These are phyloP conservation scores for Parnassius glacialis DNA, from an alignment of 2,888 invertebrate species.

Conservation along the genomic window DNA sequence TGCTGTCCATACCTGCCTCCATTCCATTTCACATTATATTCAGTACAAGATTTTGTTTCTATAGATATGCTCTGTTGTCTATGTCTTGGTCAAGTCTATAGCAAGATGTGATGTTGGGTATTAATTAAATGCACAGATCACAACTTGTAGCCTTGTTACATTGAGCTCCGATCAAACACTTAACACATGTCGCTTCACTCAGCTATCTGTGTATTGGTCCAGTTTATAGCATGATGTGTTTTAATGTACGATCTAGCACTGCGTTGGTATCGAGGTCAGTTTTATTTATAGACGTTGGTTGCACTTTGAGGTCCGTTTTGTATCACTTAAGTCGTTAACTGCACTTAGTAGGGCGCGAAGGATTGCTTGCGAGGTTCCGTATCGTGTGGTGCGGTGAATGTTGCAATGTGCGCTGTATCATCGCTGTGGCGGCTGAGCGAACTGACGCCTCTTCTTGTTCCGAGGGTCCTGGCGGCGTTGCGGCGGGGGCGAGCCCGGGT, in stretches of 20 bases:
- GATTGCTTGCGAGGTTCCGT: not conserved
- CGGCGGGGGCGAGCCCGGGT: conserved; percentile 37
- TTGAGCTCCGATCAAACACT: no score
- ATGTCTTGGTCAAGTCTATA: no score
- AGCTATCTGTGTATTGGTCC: no score
- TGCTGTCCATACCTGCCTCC: no score
- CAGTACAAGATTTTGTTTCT: no score
- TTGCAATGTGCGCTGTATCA: conserved; percentile 36
- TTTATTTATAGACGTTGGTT: not conserved
- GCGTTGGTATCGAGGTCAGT: not conserved
- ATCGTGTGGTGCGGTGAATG: not conserved
- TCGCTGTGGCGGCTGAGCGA: conserved; percentile 52
- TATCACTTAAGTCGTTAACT: not conserved
- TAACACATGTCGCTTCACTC: no score
- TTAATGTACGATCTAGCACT: not conserved
- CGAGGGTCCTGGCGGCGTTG: conserved; percentile 34
- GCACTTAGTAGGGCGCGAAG: not conserved
- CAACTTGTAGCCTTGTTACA: no score
- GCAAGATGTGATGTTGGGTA: no score
- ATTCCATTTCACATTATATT: no score
- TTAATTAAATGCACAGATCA: no score
- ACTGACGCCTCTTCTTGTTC: conserved; percentile 55
- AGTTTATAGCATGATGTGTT: no score
- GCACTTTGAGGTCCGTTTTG: not conserved
- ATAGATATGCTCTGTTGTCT: no score